Evolutionary conservation across 2,797 vertebrate genomes (phyloP).

Genomic region (Rhinoraja longicauda): DNA sequence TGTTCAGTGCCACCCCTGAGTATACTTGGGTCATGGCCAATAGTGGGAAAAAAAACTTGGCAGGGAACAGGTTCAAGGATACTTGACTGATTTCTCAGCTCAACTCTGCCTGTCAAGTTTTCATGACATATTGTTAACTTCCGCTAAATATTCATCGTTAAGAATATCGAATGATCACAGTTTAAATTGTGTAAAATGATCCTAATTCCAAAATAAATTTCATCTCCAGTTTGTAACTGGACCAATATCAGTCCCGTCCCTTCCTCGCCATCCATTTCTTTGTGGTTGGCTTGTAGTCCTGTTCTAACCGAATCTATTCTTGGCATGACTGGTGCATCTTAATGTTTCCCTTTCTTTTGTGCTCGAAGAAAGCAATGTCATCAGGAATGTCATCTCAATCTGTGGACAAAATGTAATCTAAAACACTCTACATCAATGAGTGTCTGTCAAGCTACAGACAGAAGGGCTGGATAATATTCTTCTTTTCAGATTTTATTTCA

Average conservation of each 20-base stretch:
- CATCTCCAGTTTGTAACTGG: background rate
- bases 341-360: background rate
- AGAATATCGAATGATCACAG: background rate
- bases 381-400: slow-evolving; percentile 35
- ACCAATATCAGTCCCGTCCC: background rate
- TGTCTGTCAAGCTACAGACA: slow-evolving; percentile 1
- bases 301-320: background rate
- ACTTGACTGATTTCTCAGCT: background rate
- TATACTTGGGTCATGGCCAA: too few species aligned
- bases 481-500: slow-evolving; percentile 4
- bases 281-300: background rate
- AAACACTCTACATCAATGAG: slow-evolving; percentile 24
- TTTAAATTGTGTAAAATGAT: background rate
- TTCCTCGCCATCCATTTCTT: slow-evolving; percentile 18
- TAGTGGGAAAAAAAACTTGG: too few species aligned
- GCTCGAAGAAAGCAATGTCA: slow-evolving; percentile 10
- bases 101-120: background rate
- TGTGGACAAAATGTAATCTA: background rate
- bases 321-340: background rate
- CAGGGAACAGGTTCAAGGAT: too few species aligned
- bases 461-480: background rate
- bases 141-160: background rate
- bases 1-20: too few species aligned
- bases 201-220: background rate
- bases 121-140: background rate